Evolutionary conservation across 1,140 invertebrate genomes (phyloP), one percentile per base, ranked within the genome.

Genomic region (Phortica variegata): DNA sequence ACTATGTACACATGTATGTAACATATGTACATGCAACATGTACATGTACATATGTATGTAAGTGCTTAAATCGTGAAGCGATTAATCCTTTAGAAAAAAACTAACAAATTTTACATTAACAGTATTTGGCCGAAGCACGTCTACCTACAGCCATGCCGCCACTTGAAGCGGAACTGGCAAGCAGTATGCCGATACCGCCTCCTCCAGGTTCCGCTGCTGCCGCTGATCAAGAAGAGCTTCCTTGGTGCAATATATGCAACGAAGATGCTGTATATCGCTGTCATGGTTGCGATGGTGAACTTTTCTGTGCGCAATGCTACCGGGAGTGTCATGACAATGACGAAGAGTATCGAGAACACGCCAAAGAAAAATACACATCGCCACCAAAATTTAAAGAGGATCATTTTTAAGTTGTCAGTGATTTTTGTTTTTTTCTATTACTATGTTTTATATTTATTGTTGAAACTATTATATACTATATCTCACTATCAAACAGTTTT

Each of bases 211-310:
- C 37, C 46, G 45, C 61, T 29, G 49, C 58, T 20, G 12, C 58
- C 8, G 40, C 52, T 15, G 43, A 54, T 51, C 69, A 52, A n/a
- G 81, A 85, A 57, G 86, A 88, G 63, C 74, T 89, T 4, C 86
- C 87, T 32, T 90, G 87, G 81, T 90, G 88, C 77, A 83, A 83
- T 58, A 83, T 90, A 34, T 90, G 88, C 61, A 87, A 89, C 73
- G 83, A 87, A 65, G 86, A 89, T 80, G 87, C 87, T 3, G 78
- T 58, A 12, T 76, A 84, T 43, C 78, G 83, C 26, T 90, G 88
- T 68, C 68, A 81, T 31, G 86, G 84, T 53, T 90, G 88, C 75
- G 82, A 83, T 58, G 78, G 79, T 38, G 87, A 89, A 73, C 74
- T 89, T 1, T 90, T 87, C 60, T 90, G 87, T 74, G 76, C 76